Conservation (phyloP, 2,888 invertebrate genomes). For the Diadegma fenestrale region DNA sequence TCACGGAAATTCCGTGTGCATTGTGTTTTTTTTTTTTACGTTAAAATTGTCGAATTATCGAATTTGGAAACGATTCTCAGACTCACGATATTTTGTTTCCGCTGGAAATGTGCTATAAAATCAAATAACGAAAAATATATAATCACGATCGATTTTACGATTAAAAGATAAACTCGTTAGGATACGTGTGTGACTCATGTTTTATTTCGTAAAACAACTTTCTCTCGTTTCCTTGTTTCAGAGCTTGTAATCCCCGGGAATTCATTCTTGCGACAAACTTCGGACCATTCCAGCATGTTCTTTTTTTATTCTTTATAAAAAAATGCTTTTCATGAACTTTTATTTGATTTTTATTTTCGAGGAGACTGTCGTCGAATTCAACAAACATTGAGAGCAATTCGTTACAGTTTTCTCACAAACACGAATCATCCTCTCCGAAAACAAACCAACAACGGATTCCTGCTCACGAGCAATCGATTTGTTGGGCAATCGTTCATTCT, state of each 20-base stretch:
- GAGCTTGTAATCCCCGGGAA: slow-evolving; percentile 50
- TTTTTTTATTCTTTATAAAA: slow-evolving; percentile 36
- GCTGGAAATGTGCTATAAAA: slow-evolving; percentile 1
- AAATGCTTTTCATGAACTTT: not conserved
- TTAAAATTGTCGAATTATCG: not conserved
- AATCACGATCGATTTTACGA: not conserved
- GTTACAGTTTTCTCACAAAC: slow-evolving; percentile 13
- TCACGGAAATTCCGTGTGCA: not conserved
- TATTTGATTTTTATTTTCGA: slow-evolving; percentile 19
- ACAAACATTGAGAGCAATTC: not conserved
- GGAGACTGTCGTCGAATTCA: slow-evolving; percentile 2
- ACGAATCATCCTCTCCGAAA: slow-evolving; percentile 17
- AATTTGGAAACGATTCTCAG: not conserved
- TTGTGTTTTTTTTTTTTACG: not conserved
- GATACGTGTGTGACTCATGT: not conserved
- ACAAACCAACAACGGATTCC: not conserved
- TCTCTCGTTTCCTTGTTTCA: slow-evolving; percentile 66
- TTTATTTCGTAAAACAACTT: slow-evolving; percentile 14
- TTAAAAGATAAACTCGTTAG: not conserved
- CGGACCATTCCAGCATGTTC: slow-evolving; percentile 42
- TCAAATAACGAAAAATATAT: not conserved
- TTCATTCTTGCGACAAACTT: slow-evolving; percentile 28
- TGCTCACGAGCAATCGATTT: not conserved
- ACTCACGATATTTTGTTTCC: not conserved
- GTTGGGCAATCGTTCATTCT: not conserved